Evolutionary conservation across 2,113 vertebrate species (phyloP).

Genomic region (Sisor rabdophorus): DNA sequence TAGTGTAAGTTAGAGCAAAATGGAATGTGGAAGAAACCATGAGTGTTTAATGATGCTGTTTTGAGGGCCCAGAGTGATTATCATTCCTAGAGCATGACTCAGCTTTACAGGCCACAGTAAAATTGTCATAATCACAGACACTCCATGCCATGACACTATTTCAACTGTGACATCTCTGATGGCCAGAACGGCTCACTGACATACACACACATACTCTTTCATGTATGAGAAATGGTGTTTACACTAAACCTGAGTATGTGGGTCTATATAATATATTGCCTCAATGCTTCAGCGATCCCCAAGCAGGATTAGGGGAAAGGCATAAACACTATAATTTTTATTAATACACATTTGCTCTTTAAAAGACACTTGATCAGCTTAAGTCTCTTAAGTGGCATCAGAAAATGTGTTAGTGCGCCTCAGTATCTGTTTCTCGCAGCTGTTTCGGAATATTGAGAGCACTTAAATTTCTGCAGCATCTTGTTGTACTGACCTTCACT

Average conservation of each 20-base stretch:
- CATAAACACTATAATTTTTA: not conserved
- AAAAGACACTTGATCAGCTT: not conserved
- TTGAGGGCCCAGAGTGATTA: not conserved
- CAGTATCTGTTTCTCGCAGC: not conserved
- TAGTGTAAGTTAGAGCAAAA: not conserved
- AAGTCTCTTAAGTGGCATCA: not conserved
- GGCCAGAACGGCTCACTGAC: not conserved
- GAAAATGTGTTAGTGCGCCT: not conserved
- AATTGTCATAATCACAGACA: slow-evolving; percentile 28
- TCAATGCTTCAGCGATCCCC: not conserved
- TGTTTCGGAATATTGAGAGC: not conserved
- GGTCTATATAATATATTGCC: not conserved
- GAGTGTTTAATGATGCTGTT: not conserved
- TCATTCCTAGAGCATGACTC: slow-evolving; percentile 29
- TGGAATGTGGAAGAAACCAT: not conserved
- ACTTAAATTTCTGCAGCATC: slow-evolving; percentile 7
- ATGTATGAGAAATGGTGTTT: slow-evolving; percentile 30
- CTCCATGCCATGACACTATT: slow-evolving; percentile 13
- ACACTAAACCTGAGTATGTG: not conserved
- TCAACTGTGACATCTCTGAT: slow-evolving; percentile 26
- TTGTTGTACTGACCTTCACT: slow-evolving; percentile 20
- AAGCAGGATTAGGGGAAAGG: not conserved
- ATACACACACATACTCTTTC: not conserved
- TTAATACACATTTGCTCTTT: not conserved
- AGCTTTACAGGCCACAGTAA: slow-evolving; percentile 23